These are phyloP conservation scores for Cardiocondyla obscurior DNA, from an alignment of 1,140 invertebrate species.

Conservation along the genomic window DNA sequence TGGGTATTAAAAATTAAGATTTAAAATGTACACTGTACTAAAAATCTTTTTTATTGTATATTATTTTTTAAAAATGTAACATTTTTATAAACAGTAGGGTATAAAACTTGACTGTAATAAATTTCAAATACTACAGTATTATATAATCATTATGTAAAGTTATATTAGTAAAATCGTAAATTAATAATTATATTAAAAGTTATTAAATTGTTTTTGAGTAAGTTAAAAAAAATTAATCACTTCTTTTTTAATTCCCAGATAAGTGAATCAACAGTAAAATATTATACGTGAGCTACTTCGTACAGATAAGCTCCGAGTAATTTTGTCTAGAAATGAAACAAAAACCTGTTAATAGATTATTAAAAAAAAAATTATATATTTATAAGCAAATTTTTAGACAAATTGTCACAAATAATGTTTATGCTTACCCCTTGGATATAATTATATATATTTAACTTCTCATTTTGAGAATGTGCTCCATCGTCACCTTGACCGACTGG, in stretches of 20 bases:
- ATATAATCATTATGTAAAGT: no score
- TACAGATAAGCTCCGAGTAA: conserved; percentile 93
- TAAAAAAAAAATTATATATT: neutral
- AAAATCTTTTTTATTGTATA: conserved; percentile 18
- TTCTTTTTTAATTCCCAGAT: neutral
- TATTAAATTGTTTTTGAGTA: neutral
- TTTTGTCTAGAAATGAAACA: conserved; percentile 89
- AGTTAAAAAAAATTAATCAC: neutral
- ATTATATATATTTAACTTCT: conserved; percentile 96
- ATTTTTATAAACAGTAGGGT: no score
- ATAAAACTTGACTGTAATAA: neutral
- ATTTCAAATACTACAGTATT: neutral
- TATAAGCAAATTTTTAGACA: neutral
- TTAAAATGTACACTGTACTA: conserved; percentile 47
- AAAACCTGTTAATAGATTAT: conserved; percentile 11
- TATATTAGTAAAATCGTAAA: no score
- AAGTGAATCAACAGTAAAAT: neutral
- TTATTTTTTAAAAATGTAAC: conserved; percentile 2
- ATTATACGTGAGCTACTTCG: conserved; percentile 88
- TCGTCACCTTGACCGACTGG: conserved; percentile 97
- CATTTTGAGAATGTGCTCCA: conserved; percentile 99
- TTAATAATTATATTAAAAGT: no score
- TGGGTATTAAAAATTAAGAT: conserved; percentile 77
- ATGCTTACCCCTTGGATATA: conserved; percentile 96
- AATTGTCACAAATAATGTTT: neutral